Percentiles rank a stretch among this genome's conserved stretches.
Conservation (phyloP, 2,888 invertebrate species). For the Eurytoma adleriae region DNA sequence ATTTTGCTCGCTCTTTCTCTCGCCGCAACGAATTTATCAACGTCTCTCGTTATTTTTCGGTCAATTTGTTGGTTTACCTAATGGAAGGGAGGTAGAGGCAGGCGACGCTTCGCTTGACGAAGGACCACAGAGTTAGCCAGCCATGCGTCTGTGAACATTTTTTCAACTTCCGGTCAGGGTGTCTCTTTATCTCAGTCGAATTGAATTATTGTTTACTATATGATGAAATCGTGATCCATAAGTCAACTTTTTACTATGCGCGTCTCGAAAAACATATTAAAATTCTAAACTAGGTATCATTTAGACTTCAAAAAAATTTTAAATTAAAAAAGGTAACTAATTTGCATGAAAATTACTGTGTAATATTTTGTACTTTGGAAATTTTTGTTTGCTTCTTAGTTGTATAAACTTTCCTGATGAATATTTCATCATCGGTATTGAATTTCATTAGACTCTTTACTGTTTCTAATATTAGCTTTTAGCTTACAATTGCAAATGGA, state of each 20-base stretch:
- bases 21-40: slow-evolving; percentile 46
- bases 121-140: slow-evolving; percentile 76
- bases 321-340: not conserved
- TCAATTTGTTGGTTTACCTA: slow-evolving; percentile 69
- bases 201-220: slow-evolving; percentile 38
- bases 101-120: slow-evolving; percentile 76
- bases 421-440: not conserved
- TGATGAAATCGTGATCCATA: not conserved
- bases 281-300: not conserved
- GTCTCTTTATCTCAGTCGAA: slow-evolving; percentile 18
- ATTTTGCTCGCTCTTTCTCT: slow-evolving; percentile 55
- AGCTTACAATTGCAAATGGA: not conserved
- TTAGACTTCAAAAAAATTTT: not conserved
- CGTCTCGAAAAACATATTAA: no score
- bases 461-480: not conserved
- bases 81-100: slow-evolving; percentile 76
- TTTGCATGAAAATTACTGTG: not conserved
- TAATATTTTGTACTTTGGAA: slow-evolving; percentile 12
- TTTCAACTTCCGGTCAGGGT: slow-evolving; percentile 72
- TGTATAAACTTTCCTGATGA: not conserved
- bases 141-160: slow-evolving; percentile 77
- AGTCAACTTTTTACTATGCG: not conserved
- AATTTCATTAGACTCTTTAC: not conserved
- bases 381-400: not conserved
- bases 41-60: slow-evolving; percentile 47